phyloP scores from a whole-genome alignment of 2,888 invertebrate genomes.

The Sarcophaga caerulescens region DNA sequence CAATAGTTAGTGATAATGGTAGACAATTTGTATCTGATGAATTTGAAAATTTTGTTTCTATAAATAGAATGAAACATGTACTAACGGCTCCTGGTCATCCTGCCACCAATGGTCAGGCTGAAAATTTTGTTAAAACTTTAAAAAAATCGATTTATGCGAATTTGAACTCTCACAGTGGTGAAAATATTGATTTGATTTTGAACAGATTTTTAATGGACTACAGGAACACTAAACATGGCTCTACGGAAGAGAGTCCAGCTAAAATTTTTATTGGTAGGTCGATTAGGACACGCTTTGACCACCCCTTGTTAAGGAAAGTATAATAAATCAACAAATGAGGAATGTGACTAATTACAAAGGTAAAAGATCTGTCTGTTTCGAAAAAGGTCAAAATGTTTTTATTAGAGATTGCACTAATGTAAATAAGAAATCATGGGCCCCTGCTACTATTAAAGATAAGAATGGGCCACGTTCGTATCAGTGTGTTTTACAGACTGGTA shows the following conservation, averaged over 20 bases:
- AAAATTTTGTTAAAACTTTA: too few relatives aligned
- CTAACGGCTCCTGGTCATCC: too few relatives aligned
- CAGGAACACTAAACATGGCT: neutral
- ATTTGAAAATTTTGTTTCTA: too few relatives aligned
- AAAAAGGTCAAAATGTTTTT: slow-evolving; percentile 52
- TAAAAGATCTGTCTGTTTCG: slow-evolving; percentile 19
- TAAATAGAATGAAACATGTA: too few relatives aligned
- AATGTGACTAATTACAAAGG: slow-evolving; percentile 41
- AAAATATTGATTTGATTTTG: neutral
- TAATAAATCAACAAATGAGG: slow-evolving; percentile 34
- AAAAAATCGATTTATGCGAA: neutral
- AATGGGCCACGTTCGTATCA: slow-evolving; percentile 46
- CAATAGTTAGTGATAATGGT: too few relatives aligned
- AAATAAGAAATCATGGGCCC: slow-evolving; percentile 48
- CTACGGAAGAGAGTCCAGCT: neutral
- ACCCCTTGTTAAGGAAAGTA: slow-evolving; percentile 31
- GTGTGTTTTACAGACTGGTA: slow-evolving; percentile 41
- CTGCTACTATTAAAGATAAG: slow-evolving; percentile 46
- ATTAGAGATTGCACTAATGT: slow-evolving; percentile 39
- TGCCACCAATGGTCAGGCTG: too few relatives aligned
- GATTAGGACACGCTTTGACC: slow-evolving; percentile 23
- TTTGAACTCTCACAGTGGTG: neutral
- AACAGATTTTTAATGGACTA: neutral
- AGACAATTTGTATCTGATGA: too few relatives aligned
- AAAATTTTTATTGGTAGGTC: neutral